phyloP scores from a whole-genome alignment of 53 echinoderm and acorn worm genomes.

The Mesocentrotus franciscanus region DNA sequence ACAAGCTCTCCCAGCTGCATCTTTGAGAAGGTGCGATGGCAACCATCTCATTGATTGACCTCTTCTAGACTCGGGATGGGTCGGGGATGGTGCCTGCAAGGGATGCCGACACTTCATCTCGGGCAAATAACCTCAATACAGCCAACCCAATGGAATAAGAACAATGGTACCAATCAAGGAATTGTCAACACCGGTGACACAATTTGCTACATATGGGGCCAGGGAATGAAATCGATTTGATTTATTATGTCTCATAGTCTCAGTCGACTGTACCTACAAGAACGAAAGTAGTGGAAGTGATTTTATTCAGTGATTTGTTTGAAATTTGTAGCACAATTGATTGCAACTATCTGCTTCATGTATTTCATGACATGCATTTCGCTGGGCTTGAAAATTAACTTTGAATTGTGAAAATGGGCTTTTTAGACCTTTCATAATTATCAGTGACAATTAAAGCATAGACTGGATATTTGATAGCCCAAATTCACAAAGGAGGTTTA shows the following conservation, averaged over 20 bases:
- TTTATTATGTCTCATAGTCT: constrained; percentile 17
- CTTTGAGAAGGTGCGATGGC: constrained; percentile 1
- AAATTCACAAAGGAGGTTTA: no score
- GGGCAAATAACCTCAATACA: not conserved
- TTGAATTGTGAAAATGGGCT: not conserved
- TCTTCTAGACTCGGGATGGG: not conserved
- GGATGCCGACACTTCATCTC: not conserved
- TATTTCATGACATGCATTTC: not conserved
- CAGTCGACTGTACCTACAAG: not conserved
- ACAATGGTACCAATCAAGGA: not conserved
- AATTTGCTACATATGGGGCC: not conserved
- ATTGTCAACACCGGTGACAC: not conserved
- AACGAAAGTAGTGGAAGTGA: not conserved
- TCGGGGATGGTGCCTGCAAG: not conserved
- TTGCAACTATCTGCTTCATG: constrained; percentile 3
- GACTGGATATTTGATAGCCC: not conserved
- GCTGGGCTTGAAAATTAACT: not conserved
- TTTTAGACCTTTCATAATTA: not conserved
- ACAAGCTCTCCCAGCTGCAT: constrained; percentile 67
- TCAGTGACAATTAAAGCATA: not conserved
- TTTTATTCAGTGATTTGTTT: not conserved
- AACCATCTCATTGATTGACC: not conserved
- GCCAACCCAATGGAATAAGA: not conserved
- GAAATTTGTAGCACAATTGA: not conserved
- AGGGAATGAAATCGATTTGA: not conserved